These are phyloP conservation scores for Peucedramus taeniatus DNA, from an alignment of 2,113 vertebrate species.

Conservation along the genomic window DNA sequence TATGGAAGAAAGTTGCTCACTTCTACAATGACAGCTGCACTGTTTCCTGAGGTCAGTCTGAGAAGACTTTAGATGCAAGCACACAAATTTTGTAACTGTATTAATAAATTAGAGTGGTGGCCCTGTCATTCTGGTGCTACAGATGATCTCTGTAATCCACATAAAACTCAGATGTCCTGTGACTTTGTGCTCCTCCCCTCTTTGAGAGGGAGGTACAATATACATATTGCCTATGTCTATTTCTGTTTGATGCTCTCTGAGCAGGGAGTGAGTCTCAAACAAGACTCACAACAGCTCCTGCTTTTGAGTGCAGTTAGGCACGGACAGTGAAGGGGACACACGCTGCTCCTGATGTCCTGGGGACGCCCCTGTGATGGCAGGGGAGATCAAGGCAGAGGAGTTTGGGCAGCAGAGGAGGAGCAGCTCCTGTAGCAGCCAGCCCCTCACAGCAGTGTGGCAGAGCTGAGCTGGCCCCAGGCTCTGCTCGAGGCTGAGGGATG, in stretches of 20 bases:
- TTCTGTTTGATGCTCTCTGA: not conserved
- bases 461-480: not conserved
- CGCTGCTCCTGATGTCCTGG: not conserved
- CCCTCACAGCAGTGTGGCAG: not conserved
- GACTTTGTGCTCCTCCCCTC: not conserved
- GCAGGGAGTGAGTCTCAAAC: not conserved
- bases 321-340: not conserved
- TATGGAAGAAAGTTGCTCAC: not conserved
- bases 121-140: not conserved
- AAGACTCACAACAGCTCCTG: not conserved
- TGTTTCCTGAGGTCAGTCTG: not conserved
- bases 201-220: not conserved
- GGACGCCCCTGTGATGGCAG: not conserved
- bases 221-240: fast-evolving
- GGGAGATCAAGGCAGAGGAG: not conserved
- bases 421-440: not conserved
- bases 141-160: not conserved
- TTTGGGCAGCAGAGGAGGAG: not conserved
- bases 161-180: not conserved
- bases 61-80: not conserved
- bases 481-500: not conserved
- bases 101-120: not conserved
- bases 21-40: not conserved
- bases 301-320: fast-evolving
- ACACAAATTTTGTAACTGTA: not conserved